Conservation (phyloP, 2,113 vertebrate genomes). For the Atractosteus spatula region DNA sequence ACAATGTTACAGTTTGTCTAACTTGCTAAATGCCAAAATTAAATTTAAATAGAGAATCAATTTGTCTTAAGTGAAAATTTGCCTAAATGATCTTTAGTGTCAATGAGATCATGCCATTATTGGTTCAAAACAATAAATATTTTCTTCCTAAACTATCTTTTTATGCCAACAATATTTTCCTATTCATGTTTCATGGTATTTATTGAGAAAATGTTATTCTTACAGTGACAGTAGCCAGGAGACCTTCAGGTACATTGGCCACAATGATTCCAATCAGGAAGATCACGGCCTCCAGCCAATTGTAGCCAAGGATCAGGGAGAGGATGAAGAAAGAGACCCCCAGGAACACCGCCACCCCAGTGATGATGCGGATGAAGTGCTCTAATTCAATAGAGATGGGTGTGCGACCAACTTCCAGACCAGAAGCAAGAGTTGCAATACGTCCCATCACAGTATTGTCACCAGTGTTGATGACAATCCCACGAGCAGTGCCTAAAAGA, state of each 20-base stretch:
- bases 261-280: constrained; percentile 97
- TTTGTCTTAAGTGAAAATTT: too few species aligned
- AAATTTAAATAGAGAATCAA: too few species aligned
- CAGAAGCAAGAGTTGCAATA: constrained; percentile 84
- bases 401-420: constrained; percentile 79
- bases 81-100: too few species aligned
- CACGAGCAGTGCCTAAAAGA: constrained; percentile 73
- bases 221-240: constrained; percentile 81
- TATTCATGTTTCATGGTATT: too few species aligned
- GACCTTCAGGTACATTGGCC: constrained; percentile 84
- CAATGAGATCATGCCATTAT: too few species aligned
- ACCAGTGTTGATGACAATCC: constrained; percentile 84
- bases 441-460: constrained; percentile 90
- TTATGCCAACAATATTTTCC: too few species aligned
- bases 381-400: constrained; percentile 89
- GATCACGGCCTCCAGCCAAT: constrained; percentile 88
- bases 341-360: constrained; percentile 89
- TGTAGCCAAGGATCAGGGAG: constrained; percentile 88
- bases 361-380: constrained; percentile 93
- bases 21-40: too few species aligned
- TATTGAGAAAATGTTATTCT: constrained; percentile 32
- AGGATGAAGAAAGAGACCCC: constrained; percentile 88
- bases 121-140: too few species aligned
- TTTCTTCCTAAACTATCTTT: too few species aligned
- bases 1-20: too few species aligned